Base-by-base conservation (phyloP, 1,140 invertebrate genomes). In the Drosophila rufa region DNA sequence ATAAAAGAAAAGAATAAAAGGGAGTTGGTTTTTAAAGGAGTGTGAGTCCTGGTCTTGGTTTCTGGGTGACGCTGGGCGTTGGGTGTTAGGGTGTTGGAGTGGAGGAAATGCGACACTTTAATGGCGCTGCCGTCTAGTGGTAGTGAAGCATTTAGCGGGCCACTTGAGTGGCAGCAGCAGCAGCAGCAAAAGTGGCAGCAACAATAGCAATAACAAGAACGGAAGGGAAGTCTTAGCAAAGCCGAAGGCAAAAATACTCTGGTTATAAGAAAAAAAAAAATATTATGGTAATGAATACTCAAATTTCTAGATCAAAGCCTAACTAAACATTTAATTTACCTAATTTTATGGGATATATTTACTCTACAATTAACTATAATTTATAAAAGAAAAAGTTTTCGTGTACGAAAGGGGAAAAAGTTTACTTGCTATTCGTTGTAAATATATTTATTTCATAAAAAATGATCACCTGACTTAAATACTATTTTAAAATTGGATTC, bases 81-180 rank as follows among this genome's bases (percentile, higher is more conserved):
- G 50, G 19, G 14, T 38, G 64, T n/a, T 71, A 25, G 60, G 40
- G 75, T 70, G 75, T 70, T 74, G 64, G 57, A 79, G 62, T 68
- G 73, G 57, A 69, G 64, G 80, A 90, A 89, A 89, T 90, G 84
- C 74, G 84, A 89, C 84, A 89, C 85, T 89, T 89, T 89, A 89
- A 89, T 89, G 84, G 84, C 43, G 76, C 80, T 84, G 84, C 69
- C 85, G 84, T 89, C 86, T 91, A 91, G 86, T 90, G 85, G 82
- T 86, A 91, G 86, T 91, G 81, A 90, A 90, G 83, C 82, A 90
- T 91, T 91, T 91, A 90, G 86, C 85, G 86, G 82, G 86, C 85
- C 85, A 90, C 86, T 90, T 85, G 82, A 90, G 85, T 90, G 85
- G 82, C 85, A 90, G 67, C 85, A 83, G 69, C 64, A 82, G 77